Evolutionary conservation across 1,140 invertebrate species (phyloP).

Genomic region (Macrobrachium nipponense): DNA sequence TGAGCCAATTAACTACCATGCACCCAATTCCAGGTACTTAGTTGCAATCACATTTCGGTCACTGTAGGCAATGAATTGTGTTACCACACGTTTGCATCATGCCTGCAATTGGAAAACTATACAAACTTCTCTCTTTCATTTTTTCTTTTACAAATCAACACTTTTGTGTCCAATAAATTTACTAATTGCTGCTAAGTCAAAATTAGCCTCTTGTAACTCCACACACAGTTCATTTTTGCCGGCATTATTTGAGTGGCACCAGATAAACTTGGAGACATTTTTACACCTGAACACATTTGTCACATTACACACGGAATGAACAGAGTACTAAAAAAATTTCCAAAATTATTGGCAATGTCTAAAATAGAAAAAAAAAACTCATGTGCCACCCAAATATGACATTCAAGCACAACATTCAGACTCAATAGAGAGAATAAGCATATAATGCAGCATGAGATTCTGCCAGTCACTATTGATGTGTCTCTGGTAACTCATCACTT

Average conservation of each 20-base stretch:
- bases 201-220: constrained; percentile 16
- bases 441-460: constrained; percentile 42
- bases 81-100: background rate
- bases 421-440: constrained; percentile 49
- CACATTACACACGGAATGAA: background rate
- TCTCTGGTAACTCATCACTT: constrained; percentile 41
- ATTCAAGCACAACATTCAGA: constrained; percentile 44
- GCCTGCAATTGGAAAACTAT: too few species aligned
- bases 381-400: constrained; percentile 31
- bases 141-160: background rate
- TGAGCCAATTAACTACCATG: constrained; percentile 15
- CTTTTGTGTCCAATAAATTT: background rate
- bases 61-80: background rate
- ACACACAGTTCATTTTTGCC: background rate
- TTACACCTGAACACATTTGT: background rate
- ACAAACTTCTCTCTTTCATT: too few species aligned
- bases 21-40: constrained; percentile 25
- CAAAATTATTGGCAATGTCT: background rate
- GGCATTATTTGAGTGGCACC: constrained; percentile 5
- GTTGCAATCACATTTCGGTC: constrained; percentile 13
- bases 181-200: background rate
- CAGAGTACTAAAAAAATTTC: background rate
- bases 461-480: constrained; percentile 45
- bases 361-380: background rate
- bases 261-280: background rate